Base-by-base conservation (phyloP, 1,140 invertebrate species). In the Drosophila funebris region DNA sequence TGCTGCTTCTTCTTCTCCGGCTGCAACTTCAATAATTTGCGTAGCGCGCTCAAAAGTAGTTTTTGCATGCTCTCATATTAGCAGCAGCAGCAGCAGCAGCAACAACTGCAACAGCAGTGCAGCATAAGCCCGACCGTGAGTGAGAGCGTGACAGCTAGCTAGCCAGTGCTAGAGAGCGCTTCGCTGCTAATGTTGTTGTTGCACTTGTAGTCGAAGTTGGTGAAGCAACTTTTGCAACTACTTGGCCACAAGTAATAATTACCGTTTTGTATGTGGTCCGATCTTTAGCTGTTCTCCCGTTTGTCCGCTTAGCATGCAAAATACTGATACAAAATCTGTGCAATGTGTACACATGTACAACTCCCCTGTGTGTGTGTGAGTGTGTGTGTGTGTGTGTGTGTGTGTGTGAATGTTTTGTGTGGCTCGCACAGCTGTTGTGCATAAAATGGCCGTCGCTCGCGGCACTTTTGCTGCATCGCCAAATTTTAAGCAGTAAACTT, bases 401-500 rank as follows among this genome's bases (percentile, higher is more conserved):
- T 56, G 9, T 22, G 22, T 6, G 14, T 39, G 37, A 20, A 18
- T 43, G 16, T 11, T 16, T 22, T 43, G 41, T 43, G 5, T 13
- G 31, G n/a, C 18, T 31, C 39, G 14, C 31, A 41, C 66, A 62
- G 46, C 58, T 62, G 66, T 48, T 44, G 29, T 36, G 50, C 56
- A 68, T 61, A 52, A 69, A 58, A 64, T 64, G 18, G 61, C 27
- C 29, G 29, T 13, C 13, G 66, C 72, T 37, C 43, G 46, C 58
- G 60, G 67, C 60, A 37, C 39, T 64, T 71, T 58, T 56, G 67
- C 58, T 62, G 60, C 71, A 76, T 76, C 58, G 48, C 53, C 57
- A 76, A 62, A 76, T 73, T 76, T 69, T 63, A 73, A 68, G 74
- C 71, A 73, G 63, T 76, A 73, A 76, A 76, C 52, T 73, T 76